Base-by-base conservation (phyloP, 2,888 invertebrate species). In the Priocnemis perturbator region DNA sequence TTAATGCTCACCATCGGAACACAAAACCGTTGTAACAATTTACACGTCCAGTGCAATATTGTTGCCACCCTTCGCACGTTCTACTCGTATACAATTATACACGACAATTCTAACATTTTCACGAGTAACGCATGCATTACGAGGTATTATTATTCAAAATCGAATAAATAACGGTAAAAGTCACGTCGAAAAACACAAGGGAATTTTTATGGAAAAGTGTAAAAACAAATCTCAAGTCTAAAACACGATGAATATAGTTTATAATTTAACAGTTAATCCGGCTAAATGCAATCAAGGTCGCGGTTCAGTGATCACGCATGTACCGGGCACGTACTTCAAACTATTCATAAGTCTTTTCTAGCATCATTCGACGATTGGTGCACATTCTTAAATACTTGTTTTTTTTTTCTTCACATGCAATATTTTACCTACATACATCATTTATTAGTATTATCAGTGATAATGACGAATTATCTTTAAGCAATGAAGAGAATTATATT, bases 401-500 rank as follows among this genome's bases (percentile, higher is more conserved):
- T 26, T 7, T 26, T 26, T 37, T 37, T 73, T 62, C 55, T 60
- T 68, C 67, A 71, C 67, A 69, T 72, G 67, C 73, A 71, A 60
- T 77, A 69, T 67, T 63, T 67, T 45, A 59, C 66, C 61, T 73
- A 67, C 67, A 20, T 73, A 65, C 65, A 77, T 72, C 53, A 67
- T 63, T 75, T 66, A 76, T 65, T 69, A 64, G 44, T 66, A 75
- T 71, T 67, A 69, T 67, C 62, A 60, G 67, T 57, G 20, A 64
- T 67, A 71, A 79, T 73, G 73, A 64, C 78, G 67, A 61, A 71
- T 71, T 72, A 67, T 69, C 67, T 66, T 73, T 71, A 69, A 61
- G 58, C 76, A 66, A 48, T 64, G 67, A 58, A 71, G 69, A 78
- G 67, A 69, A 76, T 78, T 75, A 73, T 66, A 72, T 66, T 69